phyloP scores from a whole-genome alignment of 2,888 invertebrate species.

The Epirrita christyi region DNA sequence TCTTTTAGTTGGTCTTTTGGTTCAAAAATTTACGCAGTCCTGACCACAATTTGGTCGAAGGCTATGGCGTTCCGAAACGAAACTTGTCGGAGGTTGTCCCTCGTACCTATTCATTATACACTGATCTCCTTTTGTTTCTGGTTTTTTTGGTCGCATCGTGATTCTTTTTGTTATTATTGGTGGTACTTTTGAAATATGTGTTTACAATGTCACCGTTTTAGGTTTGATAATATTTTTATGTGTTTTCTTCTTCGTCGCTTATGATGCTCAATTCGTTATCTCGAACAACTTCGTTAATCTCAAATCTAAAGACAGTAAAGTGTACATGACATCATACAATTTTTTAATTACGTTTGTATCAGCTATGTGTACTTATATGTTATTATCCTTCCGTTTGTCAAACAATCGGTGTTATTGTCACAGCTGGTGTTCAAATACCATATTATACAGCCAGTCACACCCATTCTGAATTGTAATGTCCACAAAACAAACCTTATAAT shows the following conservation, averaged over 20 bases:
- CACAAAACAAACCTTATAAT: constrained; percentile 33
- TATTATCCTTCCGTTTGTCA: constrained; percentile 26
- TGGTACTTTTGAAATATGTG: constrained; percentile 16
- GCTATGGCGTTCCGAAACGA: constrained; percentile 45
- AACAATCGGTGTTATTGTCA: constrained; percentile 41
- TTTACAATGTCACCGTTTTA: neutral
- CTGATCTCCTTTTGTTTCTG: constrained; percentile 52
- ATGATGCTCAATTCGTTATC: neutral
- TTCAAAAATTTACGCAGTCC: neutral
- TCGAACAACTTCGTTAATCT: neutral
- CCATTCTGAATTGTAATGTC: constrained; percentile 63
- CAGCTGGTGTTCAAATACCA: constrained; percentile 49
- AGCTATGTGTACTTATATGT: too few species aligned
- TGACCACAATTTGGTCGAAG: constrained; percentile 12
- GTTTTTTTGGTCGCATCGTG: constrained; percentile 45
- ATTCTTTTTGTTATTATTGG: constrained; percentile 23
- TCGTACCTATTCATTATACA: constrained; percentile 44
- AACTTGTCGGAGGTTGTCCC: constrained; percentile 57
- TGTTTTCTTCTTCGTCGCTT: neutral
- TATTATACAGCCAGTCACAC: constrained; percentile 51
- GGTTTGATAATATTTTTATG: neutral
- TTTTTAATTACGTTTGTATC: too few species aligned
- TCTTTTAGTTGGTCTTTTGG: too few species aligned
- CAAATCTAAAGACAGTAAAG: neutral
- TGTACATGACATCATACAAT: too few species aligned